Evolutionary conservation across 1,140 invertebrate species (phyloP), one percentile per base, ranked within the genome.

Genomic region (Papilio glaucus): DNA sequence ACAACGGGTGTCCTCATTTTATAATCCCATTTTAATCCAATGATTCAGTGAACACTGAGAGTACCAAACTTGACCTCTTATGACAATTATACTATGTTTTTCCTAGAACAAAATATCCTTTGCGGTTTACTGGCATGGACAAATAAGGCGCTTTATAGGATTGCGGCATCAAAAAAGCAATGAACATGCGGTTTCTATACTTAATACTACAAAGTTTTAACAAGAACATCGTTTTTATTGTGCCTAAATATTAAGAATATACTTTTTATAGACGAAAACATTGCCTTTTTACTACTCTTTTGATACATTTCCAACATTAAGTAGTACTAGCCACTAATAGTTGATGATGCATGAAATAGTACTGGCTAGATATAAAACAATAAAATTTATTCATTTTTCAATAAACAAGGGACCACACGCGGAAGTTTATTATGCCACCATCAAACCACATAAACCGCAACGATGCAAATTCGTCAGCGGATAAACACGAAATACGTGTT

Each of bases 401-500:
- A 12, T 29, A 60, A 61, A 62, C 26, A 62, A 33, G 26, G 60
- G 60, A 10, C 12, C 18, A 45, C 39, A 68, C 39, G 21, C 38
- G 39, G 39, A 68, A 68, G 39, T 68, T 68, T 42, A 68, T 68
- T 24, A 68, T 45, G 9, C 9, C 63, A 41, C 21, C 41, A 67
- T 67, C 21, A 63, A 63, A 39, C 61, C 61, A 45, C 68, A 63
- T 39, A 76, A 79, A 80, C 76, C 77, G 68, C 79, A 85, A 78
- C 73, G 72, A 76, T 78, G 74, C 49, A 67, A 53, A 82, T 80
- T 81, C 83, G 78, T 82, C 83, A 84, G 71, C 74, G 78, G 78
- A 77, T 79, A 82, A 83, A 83, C 76, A 80, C 72, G 82, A 82
- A 77, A 81, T 82, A 84, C 73, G 84, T 84, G 84, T 77, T 82